A percentile compares a stretch with the other conserved stretches of the same genome.
These are phyloP conservation scores for Platygyra sinensis DNA, from an alignment of 64 coral and sea anemone species.

Conservation along the genomic window DNA sequence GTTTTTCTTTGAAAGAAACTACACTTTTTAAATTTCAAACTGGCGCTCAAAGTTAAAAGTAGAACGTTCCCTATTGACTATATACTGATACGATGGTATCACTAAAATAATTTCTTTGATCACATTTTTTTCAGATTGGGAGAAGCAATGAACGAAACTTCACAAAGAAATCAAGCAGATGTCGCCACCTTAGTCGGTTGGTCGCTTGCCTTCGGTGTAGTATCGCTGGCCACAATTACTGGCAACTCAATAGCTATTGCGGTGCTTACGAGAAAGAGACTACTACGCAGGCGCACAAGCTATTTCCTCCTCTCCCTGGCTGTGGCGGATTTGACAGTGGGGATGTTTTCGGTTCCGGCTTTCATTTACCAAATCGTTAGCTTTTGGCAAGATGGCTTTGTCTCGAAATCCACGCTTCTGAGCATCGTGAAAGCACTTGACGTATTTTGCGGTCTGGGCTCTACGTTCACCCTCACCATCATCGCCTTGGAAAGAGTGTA, in stretches of 20 bases:
- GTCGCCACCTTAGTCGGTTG: background rate
- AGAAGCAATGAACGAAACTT: constrained; percentile 19
- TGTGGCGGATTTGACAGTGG: constrained; percentile 52
- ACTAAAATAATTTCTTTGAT: no score
- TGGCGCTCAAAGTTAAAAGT: no score
- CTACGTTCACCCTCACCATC: constrained; percentile 76
- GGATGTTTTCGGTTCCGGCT: constrained; percentile 57
- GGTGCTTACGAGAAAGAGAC: constrained; percentile 54
- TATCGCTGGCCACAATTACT: constrained; percentile 24
- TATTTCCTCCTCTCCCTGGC: constrained; percentile 65
- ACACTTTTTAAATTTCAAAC: no score
- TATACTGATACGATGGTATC: no score
- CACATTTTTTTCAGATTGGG: background rate
- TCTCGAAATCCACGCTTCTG: constrained; percentile 1
- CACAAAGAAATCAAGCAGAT: background rate
- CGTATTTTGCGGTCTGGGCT: constrained; percentile 78
- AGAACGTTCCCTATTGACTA: no score
- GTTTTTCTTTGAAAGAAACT: no score
- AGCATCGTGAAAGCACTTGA: constrained; percentile 42
- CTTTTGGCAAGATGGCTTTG: background rate
- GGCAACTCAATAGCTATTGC: constrained; percentile 60
- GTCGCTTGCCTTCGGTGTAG: constrained; percentile 27
- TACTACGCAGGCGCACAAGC: constrained; percentile 55
- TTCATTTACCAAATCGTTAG: constrained; percentile 43
- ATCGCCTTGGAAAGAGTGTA: constrained; percentile 79